Evolutionary conservation across 2,797 vertebrate species (phyloP).

Genomic region (Garrulus glandarius): DNA sequence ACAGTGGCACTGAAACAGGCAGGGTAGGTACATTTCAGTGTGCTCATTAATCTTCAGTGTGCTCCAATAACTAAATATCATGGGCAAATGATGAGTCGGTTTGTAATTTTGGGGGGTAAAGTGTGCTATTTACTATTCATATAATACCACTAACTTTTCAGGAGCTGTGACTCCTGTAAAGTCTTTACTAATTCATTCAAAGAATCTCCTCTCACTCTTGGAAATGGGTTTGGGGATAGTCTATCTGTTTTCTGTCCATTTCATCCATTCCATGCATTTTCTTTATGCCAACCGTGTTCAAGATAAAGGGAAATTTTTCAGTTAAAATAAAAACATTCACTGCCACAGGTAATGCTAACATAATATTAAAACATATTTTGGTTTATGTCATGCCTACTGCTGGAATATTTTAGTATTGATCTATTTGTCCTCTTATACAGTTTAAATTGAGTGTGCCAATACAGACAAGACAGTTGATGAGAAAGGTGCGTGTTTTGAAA

Average conservation of each 20-base stretch:
- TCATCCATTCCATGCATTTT: neutral
- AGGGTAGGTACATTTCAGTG: neutral
- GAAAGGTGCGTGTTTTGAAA: neutral
- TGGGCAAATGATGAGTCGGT: neutral
- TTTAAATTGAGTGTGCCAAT: neutral
- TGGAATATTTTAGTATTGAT: neutral
- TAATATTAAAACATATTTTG: neutral
- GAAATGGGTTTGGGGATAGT: neutral
- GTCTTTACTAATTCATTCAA: neutral
- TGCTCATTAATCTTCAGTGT: neutral
- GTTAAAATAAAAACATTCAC: neutral
- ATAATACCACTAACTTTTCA: neutral
- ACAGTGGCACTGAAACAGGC: neutral
- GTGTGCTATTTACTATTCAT: neutral
- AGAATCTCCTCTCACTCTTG: neutral
- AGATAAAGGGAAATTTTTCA: neutral
- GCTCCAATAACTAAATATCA: neutral
- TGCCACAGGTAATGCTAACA: neutral
- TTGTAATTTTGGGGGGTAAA: neutral
- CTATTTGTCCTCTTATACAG: neutral
- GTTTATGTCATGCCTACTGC: neutral
- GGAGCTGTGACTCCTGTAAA: neutral
- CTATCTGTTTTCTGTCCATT: neutral
- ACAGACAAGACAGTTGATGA: neutral
- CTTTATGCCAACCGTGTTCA: neutral